Evolutionary conservation across 2,113 vertebrate genomes (phyloP).

Genomic region (Columba janthina): DNA sequence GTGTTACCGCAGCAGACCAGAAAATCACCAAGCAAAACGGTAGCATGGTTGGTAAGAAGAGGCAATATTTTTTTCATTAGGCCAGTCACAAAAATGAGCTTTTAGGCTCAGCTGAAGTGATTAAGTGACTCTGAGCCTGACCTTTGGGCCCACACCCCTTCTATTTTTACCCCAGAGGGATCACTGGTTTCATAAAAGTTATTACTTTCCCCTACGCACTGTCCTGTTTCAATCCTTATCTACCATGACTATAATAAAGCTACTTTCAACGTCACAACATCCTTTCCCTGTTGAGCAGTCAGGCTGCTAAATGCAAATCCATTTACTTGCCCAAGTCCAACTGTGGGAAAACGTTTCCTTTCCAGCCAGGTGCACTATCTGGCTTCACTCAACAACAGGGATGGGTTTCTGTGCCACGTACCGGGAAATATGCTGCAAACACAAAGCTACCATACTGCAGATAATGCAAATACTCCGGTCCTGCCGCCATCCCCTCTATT

Average conservation of each 20-base stretch:
- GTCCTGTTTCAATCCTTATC: neutral
- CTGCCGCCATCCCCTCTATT: neutral
- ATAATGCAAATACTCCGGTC: neutral
- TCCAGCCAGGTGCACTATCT: neutral
- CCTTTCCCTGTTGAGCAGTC: neutral
- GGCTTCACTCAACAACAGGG: neutral
- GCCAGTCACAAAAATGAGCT: neutral
- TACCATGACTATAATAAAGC: neutral
- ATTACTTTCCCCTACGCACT: neutral
- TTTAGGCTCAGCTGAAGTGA: neutral
- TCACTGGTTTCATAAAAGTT: neutral
- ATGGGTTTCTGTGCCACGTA: accelerated
- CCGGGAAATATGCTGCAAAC: neutral
- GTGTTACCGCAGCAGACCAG: neutral
- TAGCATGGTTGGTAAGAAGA: neutral
- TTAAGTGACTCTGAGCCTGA: neutral
- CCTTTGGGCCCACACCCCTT: neutral
- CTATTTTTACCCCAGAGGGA: neutral
- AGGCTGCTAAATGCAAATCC: neutral
- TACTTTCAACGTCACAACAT: neutral
- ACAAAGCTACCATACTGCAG: neutral
- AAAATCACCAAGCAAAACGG: neutral
- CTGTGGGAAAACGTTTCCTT: neutral
- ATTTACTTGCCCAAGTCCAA: neutral
- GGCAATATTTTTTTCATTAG: neutral